Base-by-base conservation (phyloP, 1,140 invertebrate species). In the Trichogramma pretiosum region DNA sequence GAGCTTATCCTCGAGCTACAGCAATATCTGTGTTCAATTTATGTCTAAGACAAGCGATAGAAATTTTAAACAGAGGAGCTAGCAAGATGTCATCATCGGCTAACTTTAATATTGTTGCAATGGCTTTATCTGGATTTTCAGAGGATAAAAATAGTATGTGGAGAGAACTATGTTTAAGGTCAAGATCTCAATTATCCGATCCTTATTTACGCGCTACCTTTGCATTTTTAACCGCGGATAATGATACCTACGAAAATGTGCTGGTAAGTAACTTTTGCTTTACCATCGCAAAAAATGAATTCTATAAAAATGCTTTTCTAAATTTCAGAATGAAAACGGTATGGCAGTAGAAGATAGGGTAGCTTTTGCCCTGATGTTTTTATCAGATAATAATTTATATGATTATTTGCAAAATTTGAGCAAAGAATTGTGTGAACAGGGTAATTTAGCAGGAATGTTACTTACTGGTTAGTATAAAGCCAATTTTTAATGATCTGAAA, bases 151-250 rank as follows among this genome's bases (percentile, higher is more conserved):
- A 78, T 57, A 82, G 83, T 2, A 75, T 92, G 60, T 96, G 89
- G 87, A 73, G 79, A 46, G 84, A 85, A 73, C 84, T 83, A 52
- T 93, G 89, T 60, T 73, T 75, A 1, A 74, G 73, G 28, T 79
- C 88, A 3, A 76, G 79, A 50, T 71, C 75, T 53, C 82, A 86
- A 59, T 74, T 97, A 18, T 76, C 77, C 5, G 85, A 95, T 76
- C 87, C 93, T 2, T 94, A 96, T 73, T 76, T 98, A 26, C 77
- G 89, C 58, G 89, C 89, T 2, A 85, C 93, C 57, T 95, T 97
- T 76, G 80, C 84, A 19, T 96, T 97, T 72, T 77, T 97, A 10
- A 89, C 90, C 0, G 81, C 84, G 34, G 82, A 89, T 23, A 79
- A 79, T 57, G 82, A 85, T 49, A 82, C 80, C 53, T 91, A 86